Evolutionary conservation across 1,140 invertebrate species (phyloP), one percentile per base, ranked within the genome.

Genomic region (Platorchestia sp.): DNA sequence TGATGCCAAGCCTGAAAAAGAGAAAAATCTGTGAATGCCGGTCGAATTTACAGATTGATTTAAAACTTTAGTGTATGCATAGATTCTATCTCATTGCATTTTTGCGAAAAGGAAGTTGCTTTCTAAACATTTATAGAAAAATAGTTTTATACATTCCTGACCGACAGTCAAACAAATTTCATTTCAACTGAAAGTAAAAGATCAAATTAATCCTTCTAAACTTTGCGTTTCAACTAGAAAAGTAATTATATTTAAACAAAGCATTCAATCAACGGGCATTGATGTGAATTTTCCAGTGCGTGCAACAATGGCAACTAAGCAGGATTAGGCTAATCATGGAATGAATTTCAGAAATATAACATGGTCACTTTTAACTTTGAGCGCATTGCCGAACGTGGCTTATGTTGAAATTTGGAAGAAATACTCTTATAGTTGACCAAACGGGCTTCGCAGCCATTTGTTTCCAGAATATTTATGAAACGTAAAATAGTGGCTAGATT

Each of bases 1-100:
- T 16, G 44, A 93, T 14, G 91, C 91, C 45, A 44, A 42, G 16
- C 45, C 91, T 93, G 91, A 45, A 93, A 7, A 45, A 19, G 40
- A 45, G 45, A 93, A 93, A 40, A 93, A 93, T 36, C 91, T 45
- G 91, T 93, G 43, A 93, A 93, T 93, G 47, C 41, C 91, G 6
- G 45, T 45, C 91, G 43, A 93, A 93, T 93, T 93, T 93, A 41
- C 87, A 14, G 7, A 6, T 27, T 42, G 44, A 90, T 41, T 90
- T 90, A 0, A 0, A 44, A 90, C 10, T 42, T 90, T 42, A 90
- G 3, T 3, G 41, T 43, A 42, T 45, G 44, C 87, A 90, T 90
- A 42, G 87, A 90, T 19, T 19, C n/a, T 42, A 42, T 90, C 41
- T 90, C 27, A 90, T 41, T 16, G 87, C 5, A 42, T 41, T 43